phyloP scores from a whole-genome alignment of 2,797 vertebrate genomes.

The Diglossa cyanea region DNA sequence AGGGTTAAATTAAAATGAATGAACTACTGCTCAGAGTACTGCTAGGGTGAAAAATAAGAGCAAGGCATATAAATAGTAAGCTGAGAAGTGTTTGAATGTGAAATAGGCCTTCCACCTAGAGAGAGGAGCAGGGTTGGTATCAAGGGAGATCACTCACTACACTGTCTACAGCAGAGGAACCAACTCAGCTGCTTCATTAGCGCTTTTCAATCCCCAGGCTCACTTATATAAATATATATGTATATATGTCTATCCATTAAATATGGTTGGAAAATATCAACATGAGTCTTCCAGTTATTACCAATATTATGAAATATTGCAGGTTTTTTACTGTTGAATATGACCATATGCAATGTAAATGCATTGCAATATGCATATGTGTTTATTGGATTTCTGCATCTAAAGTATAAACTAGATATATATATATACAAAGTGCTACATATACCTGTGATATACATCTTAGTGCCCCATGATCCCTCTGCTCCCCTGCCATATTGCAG shows the following conservation, averaged over 20 bases:
- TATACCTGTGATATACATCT: background rate
- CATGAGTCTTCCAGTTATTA: background rate
- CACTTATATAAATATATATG: background rate
- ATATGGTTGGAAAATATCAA: background rate
- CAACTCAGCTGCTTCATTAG: accelerated
- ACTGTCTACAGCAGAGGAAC: background rate
- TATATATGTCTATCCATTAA: background rate
- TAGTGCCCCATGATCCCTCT: background rate
- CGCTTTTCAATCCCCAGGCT: background rate
- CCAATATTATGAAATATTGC: background rate
- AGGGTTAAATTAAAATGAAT: slow-evolving; percentile 9
- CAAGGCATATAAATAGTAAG: background rate
- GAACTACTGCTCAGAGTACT: background rate
- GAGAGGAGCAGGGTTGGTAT: background rate
- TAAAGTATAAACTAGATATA: background rate
- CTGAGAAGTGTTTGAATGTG: background rate
- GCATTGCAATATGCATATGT: background rate
- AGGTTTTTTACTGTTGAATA: background rate
- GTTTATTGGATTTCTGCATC: background rate
- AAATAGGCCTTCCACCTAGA: background rate
- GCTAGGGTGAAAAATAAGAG: background rate
- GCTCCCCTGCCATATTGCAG: background rate
- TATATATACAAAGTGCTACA: background rate
- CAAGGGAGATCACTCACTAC: background rate
- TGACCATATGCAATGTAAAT: background rate